Evolutionary conservation across 2,113 vertebrate species (phyloP).

Genomic region (Puffinus mauretanicus): DNA sequence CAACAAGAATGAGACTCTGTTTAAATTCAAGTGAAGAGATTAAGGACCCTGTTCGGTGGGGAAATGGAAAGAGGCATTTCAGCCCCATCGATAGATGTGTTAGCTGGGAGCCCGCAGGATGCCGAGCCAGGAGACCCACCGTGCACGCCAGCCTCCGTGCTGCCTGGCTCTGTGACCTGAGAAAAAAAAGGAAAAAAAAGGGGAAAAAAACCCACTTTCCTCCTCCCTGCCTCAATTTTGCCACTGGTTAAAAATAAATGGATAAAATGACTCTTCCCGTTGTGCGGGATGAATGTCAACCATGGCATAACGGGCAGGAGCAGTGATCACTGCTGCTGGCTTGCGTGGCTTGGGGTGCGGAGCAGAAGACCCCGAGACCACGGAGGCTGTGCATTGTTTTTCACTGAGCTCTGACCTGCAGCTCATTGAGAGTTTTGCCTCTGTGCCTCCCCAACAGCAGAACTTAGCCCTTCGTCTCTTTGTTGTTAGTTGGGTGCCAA

Average conservation of each 20-base stretch:
- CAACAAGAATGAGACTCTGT: not conserved
- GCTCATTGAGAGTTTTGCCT: not conserved
- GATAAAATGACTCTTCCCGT: not conserved
- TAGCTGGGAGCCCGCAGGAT: not conserved
- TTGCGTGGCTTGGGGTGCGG: not conserved
- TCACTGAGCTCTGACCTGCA: not conserved
- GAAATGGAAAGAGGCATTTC: not conserved
- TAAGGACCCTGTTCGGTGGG: not conserved
- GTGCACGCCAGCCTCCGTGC: rapidly evolving
- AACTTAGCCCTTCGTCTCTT: not conserved
- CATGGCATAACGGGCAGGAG: not conserved
- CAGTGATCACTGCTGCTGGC: rapidly evolving
- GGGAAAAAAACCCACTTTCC: rapidly evolving
- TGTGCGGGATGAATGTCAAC: not conserved
- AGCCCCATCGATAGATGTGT: not conserved
- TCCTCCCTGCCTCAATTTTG: not conserved
- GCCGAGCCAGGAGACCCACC: not conserved
- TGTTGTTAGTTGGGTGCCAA: not conserved
- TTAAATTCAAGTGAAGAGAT: not conserved
- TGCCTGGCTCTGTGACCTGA: not conserved
- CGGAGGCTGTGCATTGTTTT: not conserved
- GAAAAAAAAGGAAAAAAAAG: not conserved
- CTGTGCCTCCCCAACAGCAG: not conserved
- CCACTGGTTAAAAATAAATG: not conserved
- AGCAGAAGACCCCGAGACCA: not conserved